Evolutionary conservation across 2,113 vertebrate genomes (phyloP).

Genomic region (Oncorhynchus masou): DNA sequence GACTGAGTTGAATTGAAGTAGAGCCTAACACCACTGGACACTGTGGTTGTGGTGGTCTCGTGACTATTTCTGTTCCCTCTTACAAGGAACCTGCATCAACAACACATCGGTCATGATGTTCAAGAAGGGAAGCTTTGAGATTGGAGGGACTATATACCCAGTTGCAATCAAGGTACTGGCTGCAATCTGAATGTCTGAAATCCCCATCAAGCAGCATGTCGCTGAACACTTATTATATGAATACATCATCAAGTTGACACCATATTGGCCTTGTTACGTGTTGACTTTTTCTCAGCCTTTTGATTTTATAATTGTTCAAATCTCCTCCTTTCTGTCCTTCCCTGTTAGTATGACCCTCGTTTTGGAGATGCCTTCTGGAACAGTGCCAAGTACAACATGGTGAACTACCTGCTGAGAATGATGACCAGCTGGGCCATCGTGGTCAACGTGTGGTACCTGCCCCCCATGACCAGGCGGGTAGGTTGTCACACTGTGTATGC

Average conservation of each 20-base stretch:
- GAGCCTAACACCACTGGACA: not conserved
- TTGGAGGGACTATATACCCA: conserved; percentile 91
- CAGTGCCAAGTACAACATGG: conserved; percentile 88
- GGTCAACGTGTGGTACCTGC: conserved; percentile 94
- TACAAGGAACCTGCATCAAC: conserved; percentile 94
- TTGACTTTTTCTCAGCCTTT: not conserved
- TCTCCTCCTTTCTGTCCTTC: not conserved
- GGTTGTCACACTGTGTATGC: not conserved
- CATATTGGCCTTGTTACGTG: not conserved
- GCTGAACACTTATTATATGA: not conserved
- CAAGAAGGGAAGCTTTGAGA: conserved; percentile 97
- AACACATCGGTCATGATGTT: conserved; percentile 99
- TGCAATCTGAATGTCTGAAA: not conserved
- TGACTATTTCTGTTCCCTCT: conserved; percentile 10
- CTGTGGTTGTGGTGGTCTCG: not conserved
- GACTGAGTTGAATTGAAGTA: too few species aligned
- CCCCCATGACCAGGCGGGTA: conserved; percentile 89
- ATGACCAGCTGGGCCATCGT: conserved; percentile 99
- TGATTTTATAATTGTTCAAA: not conserved
- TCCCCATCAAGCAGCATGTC: not conserved
- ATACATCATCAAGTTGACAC: not conserved
- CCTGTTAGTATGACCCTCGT: conserved; percentile 86
- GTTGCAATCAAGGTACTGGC: conserved; percentile 90
- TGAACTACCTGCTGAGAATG: conserved; percentile 89
- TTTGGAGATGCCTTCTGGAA: conserved; percentile 98